Evolutionary conservation across 2,113 vertebrate genomes (phyloP).

Genomic region (Synchiropus splendidus): DNA sequence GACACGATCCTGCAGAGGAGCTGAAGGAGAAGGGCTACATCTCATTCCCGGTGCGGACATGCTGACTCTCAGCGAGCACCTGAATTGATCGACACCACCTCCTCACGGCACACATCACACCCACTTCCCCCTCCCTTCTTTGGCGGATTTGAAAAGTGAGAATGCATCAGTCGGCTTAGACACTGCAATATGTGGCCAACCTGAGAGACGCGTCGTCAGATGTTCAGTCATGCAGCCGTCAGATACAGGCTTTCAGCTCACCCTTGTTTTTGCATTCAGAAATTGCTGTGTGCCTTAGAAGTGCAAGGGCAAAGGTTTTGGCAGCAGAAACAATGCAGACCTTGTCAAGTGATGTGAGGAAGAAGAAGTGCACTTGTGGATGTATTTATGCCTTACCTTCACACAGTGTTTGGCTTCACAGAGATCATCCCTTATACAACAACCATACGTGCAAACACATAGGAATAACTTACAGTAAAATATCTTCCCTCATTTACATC

Average conservation of each 20-base stretch:
- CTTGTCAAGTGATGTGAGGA: no score
- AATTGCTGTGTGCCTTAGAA: slow-evolving; percentile 3
- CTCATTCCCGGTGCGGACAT: slow-evolving; percentile 16
- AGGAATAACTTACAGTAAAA: no score
- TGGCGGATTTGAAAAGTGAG: slow-evolving; percentile 2
- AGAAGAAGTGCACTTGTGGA: no score
- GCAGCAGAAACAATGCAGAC: not conserved
- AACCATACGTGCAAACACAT: no score
- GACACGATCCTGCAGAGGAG: slow-evolving; percentile 2
- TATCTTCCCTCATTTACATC: no score
- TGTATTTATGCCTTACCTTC: no score
- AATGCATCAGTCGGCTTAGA: not conserved
- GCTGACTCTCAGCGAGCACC: slow-evolving; percentile 16
- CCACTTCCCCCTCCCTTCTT: not conserved
- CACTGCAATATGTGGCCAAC: slow-evolving; percentile 1
- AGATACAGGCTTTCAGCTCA: not conserved
- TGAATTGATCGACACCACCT: slow-evolving; percentile 21
- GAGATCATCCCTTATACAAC: no score
- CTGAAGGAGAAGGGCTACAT: slow-evolving; percentile 12
- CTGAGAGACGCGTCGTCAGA: slow-evolving; percentile 1
- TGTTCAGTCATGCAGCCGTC: not conserved
- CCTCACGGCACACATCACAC: not conserved
- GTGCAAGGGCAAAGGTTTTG: slow-evolving; percentile 1
- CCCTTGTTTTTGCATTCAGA: not conserved
- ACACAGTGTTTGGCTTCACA: no score